Evolutionary conservation across 1,140 invertebrate genomes (phyloP), one percentile per base, ranked within the genome.

Genomic region (Bombyx mori): DNA sequence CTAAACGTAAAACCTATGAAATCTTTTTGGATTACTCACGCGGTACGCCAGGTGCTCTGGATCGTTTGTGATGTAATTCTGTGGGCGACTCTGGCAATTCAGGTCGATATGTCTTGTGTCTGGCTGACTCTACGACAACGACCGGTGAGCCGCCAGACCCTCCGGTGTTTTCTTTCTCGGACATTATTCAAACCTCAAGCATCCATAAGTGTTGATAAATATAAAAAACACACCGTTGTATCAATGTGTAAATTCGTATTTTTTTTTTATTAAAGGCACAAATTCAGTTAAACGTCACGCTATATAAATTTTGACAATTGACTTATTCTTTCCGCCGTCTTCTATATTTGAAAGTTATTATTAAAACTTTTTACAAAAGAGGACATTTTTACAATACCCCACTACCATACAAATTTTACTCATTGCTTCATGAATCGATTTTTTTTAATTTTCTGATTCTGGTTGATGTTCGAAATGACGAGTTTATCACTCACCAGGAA

Each of bases 271-370:
- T 58, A 71, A 71, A 75, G 71, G 59, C 73, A 75, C 65, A 9
- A 77, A 77, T 78, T 71, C 62, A 65, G 63, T 71, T 58, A 76
- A 75, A 80, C 66, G 79, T 85, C 79, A 82, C 79, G 67, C 61
- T 76, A 71, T 75, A 66, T 69, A 75, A 66, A 82, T 81, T 82
- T 83, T 82, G 82, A 86, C 80, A 77, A 65, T 52, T 62, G 59
- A 65, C 52, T 73, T 78, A 71, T 55, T 76, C 77, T 80, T 82
- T 82, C 66, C 57, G 10, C 44, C 56, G 63, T 65, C 67, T 82
- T 85, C 82, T 62, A 80, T 77, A 75, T 82, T 82, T 57, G 71
- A 84, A 84, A 73, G 66, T 57, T 2, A 35, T 35, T 35, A 35
- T 35, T 35, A 35, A 2, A 35, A 35, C 26, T 2, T 35, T 35